A percentile compares a stretch with the other conserved stretches of the same genome.
phyloP scores from a whole-genome alignment of 2,797 vertebrate species.

The Prunella strophiata region DNA sequence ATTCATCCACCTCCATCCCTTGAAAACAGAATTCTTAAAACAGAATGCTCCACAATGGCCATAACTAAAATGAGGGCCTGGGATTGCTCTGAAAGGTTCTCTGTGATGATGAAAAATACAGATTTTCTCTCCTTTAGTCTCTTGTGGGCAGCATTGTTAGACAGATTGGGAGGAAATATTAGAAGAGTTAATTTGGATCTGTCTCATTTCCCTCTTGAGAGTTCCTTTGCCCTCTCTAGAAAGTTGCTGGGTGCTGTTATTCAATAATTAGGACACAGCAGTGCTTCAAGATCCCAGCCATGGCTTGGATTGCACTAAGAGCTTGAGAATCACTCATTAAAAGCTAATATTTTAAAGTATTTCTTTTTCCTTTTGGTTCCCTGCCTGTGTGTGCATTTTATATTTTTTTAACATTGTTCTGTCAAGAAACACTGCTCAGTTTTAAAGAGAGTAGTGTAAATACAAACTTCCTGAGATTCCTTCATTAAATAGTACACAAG shows the following conservation, averaged over 20 bases:
- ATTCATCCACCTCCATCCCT: background rate
- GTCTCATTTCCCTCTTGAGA: background rate
- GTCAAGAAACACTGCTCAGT: slow-evolving; percentile 37
- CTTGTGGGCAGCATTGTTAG: background rate
- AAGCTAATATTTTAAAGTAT: background rate
- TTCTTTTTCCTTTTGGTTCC: background rate
- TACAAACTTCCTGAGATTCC: slow-evolving; percentile 46
- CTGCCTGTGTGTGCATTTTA: slow-evolving; percentile 5
- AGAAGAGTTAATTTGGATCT: background rate
- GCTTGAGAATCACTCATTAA: background rate
- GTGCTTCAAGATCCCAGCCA: background rate
- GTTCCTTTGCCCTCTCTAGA: background rate
- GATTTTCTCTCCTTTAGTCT: background rate
- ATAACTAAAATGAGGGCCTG: background rate
- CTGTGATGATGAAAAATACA: background rate
- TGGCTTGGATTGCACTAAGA: background rate
- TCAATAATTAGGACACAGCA: background rate
- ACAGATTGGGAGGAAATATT: background rate
- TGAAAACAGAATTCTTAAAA: background rate
- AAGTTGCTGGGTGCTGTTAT: background rate
- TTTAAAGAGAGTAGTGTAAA: background rate
- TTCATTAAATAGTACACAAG: slow-evolving; percentile 54
- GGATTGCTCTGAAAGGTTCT: background rate
- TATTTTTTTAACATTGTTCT: slow-evolving; percentile 51
- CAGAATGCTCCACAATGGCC: background rate